A percentile compares a stretch with the other conserved stretches of the same genome.
Evolutionary conservation across 2,797 vertebrate genomes (phyloP).

Genomic region (Pogoniulus pusillus): DNA sequence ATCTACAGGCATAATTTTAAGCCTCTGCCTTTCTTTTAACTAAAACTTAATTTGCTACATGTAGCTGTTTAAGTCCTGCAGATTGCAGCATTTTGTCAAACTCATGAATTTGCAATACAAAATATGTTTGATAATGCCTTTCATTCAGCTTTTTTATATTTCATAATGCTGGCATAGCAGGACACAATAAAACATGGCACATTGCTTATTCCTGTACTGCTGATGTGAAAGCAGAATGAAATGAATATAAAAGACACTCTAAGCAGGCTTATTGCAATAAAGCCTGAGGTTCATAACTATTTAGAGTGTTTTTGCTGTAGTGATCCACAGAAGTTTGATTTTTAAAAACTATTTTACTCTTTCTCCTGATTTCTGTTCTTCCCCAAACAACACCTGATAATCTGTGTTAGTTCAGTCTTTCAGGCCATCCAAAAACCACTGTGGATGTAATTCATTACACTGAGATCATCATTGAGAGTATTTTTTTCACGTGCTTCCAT

Average conservation of each 20-base stretch:
- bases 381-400: neutral
- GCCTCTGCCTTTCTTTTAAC: slow-evolving; percentile 35
- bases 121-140: neutral
- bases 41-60: slow-evolving; percentile 24
- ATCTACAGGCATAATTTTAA: neutral
- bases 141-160: slow-evolving; percentile 15
- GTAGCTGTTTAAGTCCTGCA: slow-evolving; percentile 12
- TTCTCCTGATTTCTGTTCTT: neutral
- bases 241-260: slow-evolving; percentile 8
- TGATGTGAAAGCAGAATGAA: neutral
- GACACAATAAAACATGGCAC: neutral
- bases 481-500: neutral
- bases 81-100: slow-evolving; percentile 29
- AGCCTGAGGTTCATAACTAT: neutral
- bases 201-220: neutral
- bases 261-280: slow-evolving; percentile 12
- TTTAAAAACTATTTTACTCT: slow-evolving; percentile 6
- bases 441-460: neutral
- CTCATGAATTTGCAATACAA: neutral
- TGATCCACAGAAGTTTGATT: neutral
- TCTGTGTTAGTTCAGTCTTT: neutral
- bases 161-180: slow-evolving; percentile 2
- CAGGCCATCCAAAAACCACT: neutral
- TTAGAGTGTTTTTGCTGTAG: neutral
- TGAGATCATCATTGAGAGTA: neutral